These are phyloP conservation scores for Magallana gigas DNA, from an alignment of 1,140 invertebrate genomes.

Conservation along the genomic window DNA sequence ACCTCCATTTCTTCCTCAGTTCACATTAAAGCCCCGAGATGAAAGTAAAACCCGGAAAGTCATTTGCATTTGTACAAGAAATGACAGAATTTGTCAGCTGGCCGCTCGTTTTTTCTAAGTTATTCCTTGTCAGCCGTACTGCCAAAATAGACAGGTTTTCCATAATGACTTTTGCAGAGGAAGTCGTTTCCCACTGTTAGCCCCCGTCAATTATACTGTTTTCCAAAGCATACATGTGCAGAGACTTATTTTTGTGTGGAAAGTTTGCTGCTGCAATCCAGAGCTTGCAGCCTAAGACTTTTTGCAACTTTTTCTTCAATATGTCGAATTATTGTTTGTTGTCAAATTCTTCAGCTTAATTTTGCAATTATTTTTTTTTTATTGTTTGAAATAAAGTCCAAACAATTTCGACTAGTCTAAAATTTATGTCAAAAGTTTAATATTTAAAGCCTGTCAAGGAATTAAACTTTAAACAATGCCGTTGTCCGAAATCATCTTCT, in stretches of 20 bases:
- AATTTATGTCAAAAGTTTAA: no score
- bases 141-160: slow-evolving; percentile 31
- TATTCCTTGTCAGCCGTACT: slow-evolving; percentile 17
- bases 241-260: slow-evolving; percentile 11
- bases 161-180: slow-evolving; percentile 33
- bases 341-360: no score
- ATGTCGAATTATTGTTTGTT: no score
- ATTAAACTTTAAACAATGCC: no score
- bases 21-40: slow-evolving; percentile 26
- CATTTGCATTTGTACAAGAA: slow-evolving; percentile 36
- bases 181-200: not conserved
- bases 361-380: no score
- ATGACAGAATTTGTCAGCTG: slow-evolving; percentile 35
- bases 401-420: no score
- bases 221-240: slow-evolving; percentile 8
- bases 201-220: slow-evolving; percentile 6
- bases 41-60: slow-evolving; percentile 29
- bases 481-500: no score
- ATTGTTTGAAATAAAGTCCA: no score
- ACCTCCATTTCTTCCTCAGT: not conserved
- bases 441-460: no score
- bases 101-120: slow-evolving; percentile 31
- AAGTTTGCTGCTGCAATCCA: not conserved
- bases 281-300: no score
- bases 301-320: no score